These are phyloP conservation scores for Sprattus sprattus DNA, from an alignment of 2,113 vertebrate genomes.

Conservation along the genomic window DNA sequence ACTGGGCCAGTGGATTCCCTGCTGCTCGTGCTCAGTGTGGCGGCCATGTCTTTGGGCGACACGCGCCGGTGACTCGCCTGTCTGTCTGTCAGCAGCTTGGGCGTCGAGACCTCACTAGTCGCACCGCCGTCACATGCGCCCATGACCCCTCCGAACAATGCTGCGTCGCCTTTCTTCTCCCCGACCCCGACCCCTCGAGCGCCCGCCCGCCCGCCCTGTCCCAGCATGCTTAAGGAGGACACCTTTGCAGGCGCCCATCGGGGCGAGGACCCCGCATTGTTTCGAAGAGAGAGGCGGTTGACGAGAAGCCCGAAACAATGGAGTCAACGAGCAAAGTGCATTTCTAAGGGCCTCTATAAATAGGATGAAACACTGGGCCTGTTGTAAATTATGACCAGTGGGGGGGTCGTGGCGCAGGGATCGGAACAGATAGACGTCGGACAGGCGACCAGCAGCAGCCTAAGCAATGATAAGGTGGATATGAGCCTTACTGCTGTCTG, in stretches of 20 bases:
- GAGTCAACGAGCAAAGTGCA: background rate
- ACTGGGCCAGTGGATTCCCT: background rate
- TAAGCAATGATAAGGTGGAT: background rate
- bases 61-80: conserved; percentile 21
- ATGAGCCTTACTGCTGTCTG: conserved; percentile 55
- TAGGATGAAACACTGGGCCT: conserved; percentile 9
- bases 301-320: background rate
- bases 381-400: conserved; percentile 16
- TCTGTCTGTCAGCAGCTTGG: conserved; percentile 35
- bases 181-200: background rate
- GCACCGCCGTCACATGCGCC: conserved; percentile 49
- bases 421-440: conserved; percentile 19
- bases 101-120: conserved; percentile 19
- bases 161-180: background rate
- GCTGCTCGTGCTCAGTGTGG: background rate
- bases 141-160: background rate
- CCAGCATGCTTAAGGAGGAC: conserved; percentile 14
- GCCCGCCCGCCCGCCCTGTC: conserved; percentile 9
- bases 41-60: background rate
- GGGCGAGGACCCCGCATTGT: conserved; percentile 54
- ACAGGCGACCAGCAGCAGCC: background rate
- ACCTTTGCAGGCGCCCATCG: conserved; percentile 33
- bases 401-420: conserved; percentile 35
- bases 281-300: background rate
- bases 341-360: conserved; percentile 30